Percentiles rank a stretch among this genome's conserved stretches.
Evolutionary conservation across 2,888 invertebrate genomes (phyloP).

Genomic region (Rugalucina vietnamica): DNA sequence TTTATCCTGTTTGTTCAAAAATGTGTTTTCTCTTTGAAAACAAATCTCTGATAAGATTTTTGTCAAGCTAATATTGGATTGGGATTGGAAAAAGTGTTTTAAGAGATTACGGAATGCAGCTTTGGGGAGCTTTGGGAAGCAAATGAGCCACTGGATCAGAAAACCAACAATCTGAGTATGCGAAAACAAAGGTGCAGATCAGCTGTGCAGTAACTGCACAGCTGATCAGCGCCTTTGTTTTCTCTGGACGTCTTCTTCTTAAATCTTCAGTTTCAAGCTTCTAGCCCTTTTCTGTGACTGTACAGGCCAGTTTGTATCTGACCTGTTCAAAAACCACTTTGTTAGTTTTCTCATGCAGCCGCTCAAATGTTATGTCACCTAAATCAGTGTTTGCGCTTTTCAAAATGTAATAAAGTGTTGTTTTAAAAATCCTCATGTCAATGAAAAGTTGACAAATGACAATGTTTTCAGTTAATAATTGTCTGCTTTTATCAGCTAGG

Average conservation of each 20-base stretch:
- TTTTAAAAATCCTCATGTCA: neutral
- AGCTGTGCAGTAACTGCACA: too few relatives aligned
- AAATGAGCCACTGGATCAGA: too few relatives aligned
- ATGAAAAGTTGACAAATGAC: neutral
- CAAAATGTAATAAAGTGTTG: slow-evolving; percentile 6
- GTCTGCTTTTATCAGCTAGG: neutral
- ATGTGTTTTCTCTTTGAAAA: too few relatives aligned
- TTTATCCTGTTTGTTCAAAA: too few relatives aligned
- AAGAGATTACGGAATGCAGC: neutral
- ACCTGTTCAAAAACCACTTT: too few relatives aligned
- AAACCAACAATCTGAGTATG: too few relatives aligned
- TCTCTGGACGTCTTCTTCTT: too few relatives aligned
- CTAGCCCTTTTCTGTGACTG: too few relatives aligned
- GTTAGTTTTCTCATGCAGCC: neutral
- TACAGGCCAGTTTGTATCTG: too few relatives aligned
- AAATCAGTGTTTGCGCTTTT: slow-evolving; percentile 7
- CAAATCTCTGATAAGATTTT: neutral
- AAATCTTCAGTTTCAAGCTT: too few relatives aligned
- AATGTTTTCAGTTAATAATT: neutral
- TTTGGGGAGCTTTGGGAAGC: neutral
- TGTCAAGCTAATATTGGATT: neutral
- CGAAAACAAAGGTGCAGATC: too few relatives aligned
- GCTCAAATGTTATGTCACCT: slow-evolving; percentile 6
- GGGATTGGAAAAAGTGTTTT: neutral
- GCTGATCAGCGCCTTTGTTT: too few relatives aligned